Evolutionary conservation across 2,888 invertebrate genomes (phyloP).

Genomic region (Oscheius myriophilus): DNA sequence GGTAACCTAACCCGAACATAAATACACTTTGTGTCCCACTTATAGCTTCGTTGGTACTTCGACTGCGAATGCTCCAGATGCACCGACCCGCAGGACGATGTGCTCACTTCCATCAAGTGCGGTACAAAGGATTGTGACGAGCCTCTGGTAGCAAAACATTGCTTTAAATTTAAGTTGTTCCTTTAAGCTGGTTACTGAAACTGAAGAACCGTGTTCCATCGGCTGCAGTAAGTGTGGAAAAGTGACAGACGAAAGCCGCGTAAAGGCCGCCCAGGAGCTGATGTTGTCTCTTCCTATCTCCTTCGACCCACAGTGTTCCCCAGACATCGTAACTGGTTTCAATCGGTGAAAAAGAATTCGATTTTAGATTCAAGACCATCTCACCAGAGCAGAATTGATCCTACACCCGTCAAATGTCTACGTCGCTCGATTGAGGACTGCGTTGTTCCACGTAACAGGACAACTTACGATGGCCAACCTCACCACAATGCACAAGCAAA

Average conservation of each 20-base stretch:
- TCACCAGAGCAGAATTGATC: slow-evolving; percentile 53
- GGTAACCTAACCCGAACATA: slow-evolving; percentile 27
- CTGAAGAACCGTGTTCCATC: slow-evolving; percentile 56
- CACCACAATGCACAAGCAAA: slow-evolving; percentile 57
- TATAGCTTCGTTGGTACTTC: slow-evolving; percentile 59
- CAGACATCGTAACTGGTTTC: slow-evolving; percentile 39
- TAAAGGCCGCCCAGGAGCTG: slow-evolving; percentile 55
- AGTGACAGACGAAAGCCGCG: slow-evolving; percentile 39
- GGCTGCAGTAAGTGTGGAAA: slow-evolving; percentile 59
- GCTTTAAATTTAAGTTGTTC: not conserved
- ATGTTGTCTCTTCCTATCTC: slow-evolving; percentile 59
- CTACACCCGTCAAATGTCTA: slow-evolving; percentile 67
- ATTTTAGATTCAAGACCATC: slow-evolving; percentile 45
- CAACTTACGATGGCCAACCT: slow-evolving; percentile 52
- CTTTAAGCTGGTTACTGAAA: slow-evolving; percentile 51
- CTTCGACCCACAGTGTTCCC: slow-evolving; percentile 56
- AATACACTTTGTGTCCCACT: not conserved
- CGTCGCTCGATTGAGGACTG: slow-evolving; percentile 62
- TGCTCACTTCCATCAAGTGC: slow-evolving; percentile 60
- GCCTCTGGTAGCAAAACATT: slow-evolving; percentile 46
- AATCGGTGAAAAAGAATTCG: not conserved
- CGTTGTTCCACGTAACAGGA: slow-evolving; percentile 62
- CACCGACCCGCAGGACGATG: slow-evolving; percentile 63
- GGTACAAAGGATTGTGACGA: slow-evolving; percentile 54
- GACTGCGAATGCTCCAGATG: slow-evolving; percentile 66